These are phyloP conservation scores for Agrilus biguttatus DNA, from an alignment of 2,888 invertebrate species.

Conservation along the genomic window DNA sequence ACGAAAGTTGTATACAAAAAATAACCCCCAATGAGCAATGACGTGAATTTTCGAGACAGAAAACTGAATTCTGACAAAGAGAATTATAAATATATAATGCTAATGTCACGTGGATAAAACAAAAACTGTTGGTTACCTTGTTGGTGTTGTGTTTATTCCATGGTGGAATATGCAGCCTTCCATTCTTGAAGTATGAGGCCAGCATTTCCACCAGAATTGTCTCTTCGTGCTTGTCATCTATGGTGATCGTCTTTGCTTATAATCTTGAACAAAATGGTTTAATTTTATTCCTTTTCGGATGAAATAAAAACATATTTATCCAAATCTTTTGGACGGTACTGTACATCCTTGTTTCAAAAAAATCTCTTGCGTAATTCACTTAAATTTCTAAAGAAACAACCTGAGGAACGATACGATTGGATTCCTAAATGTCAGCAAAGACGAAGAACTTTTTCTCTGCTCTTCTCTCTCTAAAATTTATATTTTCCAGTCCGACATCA, in stretches of 20 bases:
- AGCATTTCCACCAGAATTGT: slow-evolving; percentile 85
- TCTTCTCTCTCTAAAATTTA: slow-evolving; percentile 1
- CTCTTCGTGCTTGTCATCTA: slow-evolving; percentile 98
- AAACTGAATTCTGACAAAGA: not conserved
- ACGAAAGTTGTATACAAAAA: too few relatives aligned
- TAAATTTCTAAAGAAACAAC: too few relatives aligned
- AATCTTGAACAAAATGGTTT: slow-evolving; percentile 53
- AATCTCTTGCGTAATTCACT: too few relatives aligned
- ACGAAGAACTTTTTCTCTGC: too few relatives aligned
- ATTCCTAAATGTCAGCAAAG: too few relatives aligned
- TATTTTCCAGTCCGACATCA: not conserved
- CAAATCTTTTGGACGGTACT: not conserved
- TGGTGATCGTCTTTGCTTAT: slow-evolving; percentile 98
- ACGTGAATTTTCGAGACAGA: too few relatives aligned
- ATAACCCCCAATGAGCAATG: too few relatives aligned
- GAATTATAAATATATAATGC: not conserved
- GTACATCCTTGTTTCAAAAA: too few relatives aligned
- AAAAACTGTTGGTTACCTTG: slow-evolving; percentile 51
- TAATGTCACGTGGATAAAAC: not conserved
- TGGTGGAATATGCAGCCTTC: slow-evolving; percentile 89
- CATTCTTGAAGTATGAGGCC: slow-evolving; percentile 97
- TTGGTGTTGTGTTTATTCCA: slow-evolving; percentile 92
- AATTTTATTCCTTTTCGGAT: too few relatives aligned
- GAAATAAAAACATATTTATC: slow-evolving; percentile 4
- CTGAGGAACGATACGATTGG: too few relatives aligned